A percentile compares a stretch with the other conserved stretches of the same genome.
Conservation (phyloP, 2,797 vertebrate species). For the Pseudochaenichthys georgianus region DNA sequence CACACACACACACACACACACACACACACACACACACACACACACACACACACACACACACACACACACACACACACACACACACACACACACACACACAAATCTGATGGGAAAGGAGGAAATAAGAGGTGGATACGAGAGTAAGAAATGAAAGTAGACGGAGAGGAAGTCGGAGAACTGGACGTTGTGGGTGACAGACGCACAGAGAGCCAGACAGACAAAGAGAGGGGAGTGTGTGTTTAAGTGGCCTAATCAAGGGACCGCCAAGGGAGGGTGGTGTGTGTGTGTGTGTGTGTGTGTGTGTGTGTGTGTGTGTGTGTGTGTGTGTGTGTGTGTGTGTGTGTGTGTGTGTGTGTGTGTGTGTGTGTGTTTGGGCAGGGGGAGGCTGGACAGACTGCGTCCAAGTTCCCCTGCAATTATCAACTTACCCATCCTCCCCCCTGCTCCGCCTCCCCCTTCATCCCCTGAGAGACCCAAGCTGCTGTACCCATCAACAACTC, state of each 20-base stretch:
- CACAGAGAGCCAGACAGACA: conserved; percentile 64
- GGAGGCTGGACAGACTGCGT: conserved; percentile 73
- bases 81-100: conserved; percentile 16
- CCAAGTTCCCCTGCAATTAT: conserved; percentile 83
- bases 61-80: conserved; percentile 38
- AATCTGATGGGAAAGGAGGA: conserved; percentile 23
- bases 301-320: too few species aligned
- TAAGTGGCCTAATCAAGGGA: conserved; percentile 81
- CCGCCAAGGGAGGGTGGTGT: conserved; percentile 68
- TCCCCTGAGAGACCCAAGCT: conserved; percentile 83
- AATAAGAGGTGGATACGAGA: conserved; percentile 54
- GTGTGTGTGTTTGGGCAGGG: conserved; percentile 49
- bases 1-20: too few species aligned
- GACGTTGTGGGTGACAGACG: conserved; percentile 59
- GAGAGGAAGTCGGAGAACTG: conserved; percentile 51
- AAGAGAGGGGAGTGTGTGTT: conserved; percentile 58
- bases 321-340: too few species aligned
- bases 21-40: too few species aligned
- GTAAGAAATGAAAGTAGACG: conserved; percentile 53
- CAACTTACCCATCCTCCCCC: conserved; percentile 72
- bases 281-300: conserved; percentile 63
- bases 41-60: conserved; percentile 29
- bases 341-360: conserved; percentile 27
- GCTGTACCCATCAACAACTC: conserved; percentile 83
- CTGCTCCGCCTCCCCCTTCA: conserved; percentile 44